These are phyloP conservation scores for Tauraco hartlaubi DNA, from an alignment of 2,797 vertebrate species.

Conservation along the genomic window DNA sequence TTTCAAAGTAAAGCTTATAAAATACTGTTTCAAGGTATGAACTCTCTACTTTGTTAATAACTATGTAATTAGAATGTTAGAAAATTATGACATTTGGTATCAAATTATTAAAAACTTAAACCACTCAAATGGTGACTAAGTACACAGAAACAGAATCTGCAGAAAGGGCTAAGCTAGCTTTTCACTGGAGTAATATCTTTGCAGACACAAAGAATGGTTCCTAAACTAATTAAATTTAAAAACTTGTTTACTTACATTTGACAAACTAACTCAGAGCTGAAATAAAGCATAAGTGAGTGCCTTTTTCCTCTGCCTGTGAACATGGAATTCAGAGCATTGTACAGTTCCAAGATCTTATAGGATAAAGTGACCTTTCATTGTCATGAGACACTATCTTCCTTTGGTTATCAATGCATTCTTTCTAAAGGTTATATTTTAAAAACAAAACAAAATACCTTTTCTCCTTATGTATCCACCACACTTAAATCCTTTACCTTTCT, in stretches of 20 bases:
- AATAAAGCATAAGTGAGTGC: not conserved
- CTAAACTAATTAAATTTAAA: not conserved
- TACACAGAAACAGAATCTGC: not conserved
- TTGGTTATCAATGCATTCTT: not conserved
- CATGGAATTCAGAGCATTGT: not conserved
- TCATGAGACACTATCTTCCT: not conserved
- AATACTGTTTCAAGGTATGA: not conserved
- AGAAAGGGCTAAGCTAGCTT: not conserved
- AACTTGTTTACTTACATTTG: not conserved
- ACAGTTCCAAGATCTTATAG: not conserved
- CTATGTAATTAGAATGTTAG: not conserved
- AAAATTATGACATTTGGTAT: not conserved
- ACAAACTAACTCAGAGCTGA: not conserved
- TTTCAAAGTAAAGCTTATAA: not conserved
- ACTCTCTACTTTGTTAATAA: not conserved
- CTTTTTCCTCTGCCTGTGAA: not conserved
- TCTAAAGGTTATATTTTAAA: not conserved
- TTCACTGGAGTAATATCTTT: not conserved
- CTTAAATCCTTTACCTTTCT: not conserved
- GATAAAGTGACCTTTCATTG: not conserved
- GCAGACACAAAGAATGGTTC: not conserved
- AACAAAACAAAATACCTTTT: not conserved
- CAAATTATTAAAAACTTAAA: not conserved
- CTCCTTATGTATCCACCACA: not conserved
- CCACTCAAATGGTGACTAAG: not conserved